Percentiles rank a stretch among this genome's conserved stretches.
These are phyloP conservation scores for Centruroides vittatus DNA, from an alignment of 1,140 invertebrate species.

Conservation along the genomic window DNA sequence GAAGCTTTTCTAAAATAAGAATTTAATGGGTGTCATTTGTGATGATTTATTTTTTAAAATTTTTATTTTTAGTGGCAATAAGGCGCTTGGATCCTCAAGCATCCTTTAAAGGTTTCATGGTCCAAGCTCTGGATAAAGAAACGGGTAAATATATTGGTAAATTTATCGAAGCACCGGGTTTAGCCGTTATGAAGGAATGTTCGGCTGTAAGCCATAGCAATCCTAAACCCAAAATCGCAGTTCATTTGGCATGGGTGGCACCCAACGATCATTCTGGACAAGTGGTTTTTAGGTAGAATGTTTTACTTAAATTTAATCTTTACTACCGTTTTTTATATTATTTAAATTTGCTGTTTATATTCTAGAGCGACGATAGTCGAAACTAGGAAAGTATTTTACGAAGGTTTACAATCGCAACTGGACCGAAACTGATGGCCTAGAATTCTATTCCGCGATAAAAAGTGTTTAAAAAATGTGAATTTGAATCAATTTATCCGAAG, in stretches of 20 bases:
- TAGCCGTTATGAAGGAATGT: constrained; percentile 7
- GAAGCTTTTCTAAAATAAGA: too few relatives aligned
- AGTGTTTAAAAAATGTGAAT: too few relatives aligned
- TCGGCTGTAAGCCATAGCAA: constrained; percentile 8
- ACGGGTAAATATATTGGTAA: constrained; percentile 5
- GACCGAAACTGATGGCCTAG: not conserved
- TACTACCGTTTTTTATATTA: not conserved
- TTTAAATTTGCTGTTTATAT: not conserved
- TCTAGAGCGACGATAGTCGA: constrained; percentile 8
- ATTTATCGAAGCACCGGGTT: constrained; percentile 9
- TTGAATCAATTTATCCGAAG: too few relatives aligned
- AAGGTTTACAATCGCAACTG: constrained; percentile 4
- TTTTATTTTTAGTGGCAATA: constrained; percentile 2
- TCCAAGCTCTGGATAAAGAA: constrained; percentile 12
- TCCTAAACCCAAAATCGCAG: not conserved
- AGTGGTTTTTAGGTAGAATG: constrained; percentile 8
- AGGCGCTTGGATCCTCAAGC: not conserved
- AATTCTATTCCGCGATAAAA: too few relatives aligned
- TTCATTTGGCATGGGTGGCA: constrained; percentile 14
- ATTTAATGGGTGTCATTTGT: too few relatives aligned
- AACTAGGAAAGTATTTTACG: constrained; percentile 8
- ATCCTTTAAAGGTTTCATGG: constrained; percentile 11
- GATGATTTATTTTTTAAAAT: not conserved
- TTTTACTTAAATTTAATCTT: not conserved
- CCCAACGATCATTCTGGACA: constrained; percentile 8